Conservation (phyloP, 2,797 vertebrate species). For the Todus mexicanus region DNA sequence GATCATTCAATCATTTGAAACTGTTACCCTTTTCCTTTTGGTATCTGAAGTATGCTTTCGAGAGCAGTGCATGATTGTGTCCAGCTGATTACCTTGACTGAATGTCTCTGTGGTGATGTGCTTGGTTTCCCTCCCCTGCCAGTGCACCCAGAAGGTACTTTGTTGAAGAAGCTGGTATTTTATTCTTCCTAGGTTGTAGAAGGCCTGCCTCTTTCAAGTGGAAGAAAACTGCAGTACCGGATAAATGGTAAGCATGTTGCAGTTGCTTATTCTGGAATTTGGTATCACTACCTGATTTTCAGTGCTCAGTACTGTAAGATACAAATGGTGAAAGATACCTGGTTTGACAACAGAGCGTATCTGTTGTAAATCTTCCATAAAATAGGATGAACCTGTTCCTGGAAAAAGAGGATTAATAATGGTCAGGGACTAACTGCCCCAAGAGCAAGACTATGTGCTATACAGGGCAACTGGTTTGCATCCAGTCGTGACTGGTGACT, state of each 20-base stretch:
- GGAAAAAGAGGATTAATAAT: not conserved
- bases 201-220: conserved; percentile 84
- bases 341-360: too few relatives aligned
- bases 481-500: not conserved
- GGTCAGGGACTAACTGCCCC: not conserved
- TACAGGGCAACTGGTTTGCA: not conserved
- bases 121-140: not conserved
- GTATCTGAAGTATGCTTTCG: not conserved
- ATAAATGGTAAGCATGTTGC: conserved; percentile 84
- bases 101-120: not conserved
- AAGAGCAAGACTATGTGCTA: not conserved
- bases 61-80: not conserved
- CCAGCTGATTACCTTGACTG: not conserved
- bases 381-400: not conserved
- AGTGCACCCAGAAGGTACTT: not conserved
- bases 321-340: not conserved
- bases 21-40: not conserved
- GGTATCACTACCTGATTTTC: not conserved
- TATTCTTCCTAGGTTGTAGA: conserved; percentile 83
- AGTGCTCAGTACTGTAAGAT: not conserved
- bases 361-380: not conserved
- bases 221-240: conserved; percentile 86
- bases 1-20: not conserved
- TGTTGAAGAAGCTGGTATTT: not conserved
- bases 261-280: not conserved